phyloP scores from a whole-genome alignment of 2,888 invertebrate genomes.

The Macrophya alboannulata region DNA sequence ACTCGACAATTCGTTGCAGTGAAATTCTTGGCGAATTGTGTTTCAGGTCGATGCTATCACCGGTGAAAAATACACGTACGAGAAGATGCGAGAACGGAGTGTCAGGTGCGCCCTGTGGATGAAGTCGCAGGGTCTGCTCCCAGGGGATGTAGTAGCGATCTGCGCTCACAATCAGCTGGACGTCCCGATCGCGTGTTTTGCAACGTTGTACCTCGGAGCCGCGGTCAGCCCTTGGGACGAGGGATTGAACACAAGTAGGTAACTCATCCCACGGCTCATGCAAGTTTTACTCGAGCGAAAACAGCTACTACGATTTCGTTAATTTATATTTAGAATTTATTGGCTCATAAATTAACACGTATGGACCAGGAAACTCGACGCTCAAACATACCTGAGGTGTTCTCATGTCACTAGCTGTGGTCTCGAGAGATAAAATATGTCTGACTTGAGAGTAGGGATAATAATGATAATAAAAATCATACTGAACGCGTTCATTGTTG shows the following conservation, averaged over 20 bases:
- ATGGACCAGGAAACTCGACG: too few species aligned
- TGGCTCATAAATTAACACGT: too few species aligned
- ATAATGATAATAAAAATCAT: too few species aligned
- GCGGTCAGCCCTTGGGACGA: constrained; percentile 57
- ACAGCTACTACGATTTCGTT: too few species aligned
- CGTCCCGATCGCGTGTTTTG: constrained; percentile 58
- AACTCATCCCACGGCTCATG: background rate
- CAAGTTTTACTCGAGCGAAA: background rate
- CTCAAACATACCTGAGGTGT: too few species aligned
- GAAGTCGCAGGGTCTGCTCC: constrained; percentile 66
- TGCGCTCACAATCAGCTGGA: constrained; percentile 64
- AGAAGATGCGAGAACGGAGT: constrained; percentile 66
- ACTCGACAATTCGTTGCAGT: too few species aligned
- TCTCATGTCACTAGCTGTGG: too few species aligned
- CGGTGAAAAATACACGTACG: constrained; percentile 65
- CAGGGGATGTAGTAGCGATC: constrained; percentile 68
- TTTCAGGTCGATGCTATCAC: constrained; percentile 68
- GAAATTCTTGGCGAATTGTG: too few species aligned
- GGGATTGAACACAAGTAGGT: background rate
- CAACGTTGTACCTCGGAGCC: constrained; percentile 59
- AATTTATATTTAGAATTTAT: too few species aligned
- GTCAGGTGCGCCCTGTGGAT: constrained; percentile 74
- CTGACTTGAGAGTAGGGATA: too few species aligned
- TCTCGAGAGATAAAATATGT: too few species aligned
- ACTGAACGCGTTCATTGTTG: too few species aligned